phyloP scores from a whole-genome alignment of 30 jellyfish, hydroid and myxozoan genomes.

The Morbakka virulenta region DNA sequence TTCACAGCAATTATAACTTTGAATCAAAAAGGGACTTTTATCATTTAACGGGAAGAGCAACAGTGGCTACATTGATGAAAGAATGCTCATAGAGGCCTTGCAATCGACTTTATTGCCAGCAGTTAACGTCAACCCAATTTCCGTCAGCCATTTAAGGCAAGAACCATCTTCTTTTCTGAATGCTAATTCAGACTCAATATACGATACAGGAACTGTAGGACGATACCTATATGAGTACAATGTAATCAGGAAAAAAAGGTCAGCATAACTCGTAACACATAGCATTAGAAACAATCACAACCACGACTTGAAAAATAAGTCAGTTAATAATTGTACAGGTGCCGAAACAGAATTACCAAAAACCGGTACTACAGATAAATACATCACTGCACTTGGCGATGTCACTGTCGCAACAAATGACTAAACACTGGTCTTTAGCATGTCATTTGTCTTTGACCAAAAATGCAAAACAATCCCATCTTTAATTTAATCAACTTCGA shows the following conservation, averaged over 20 bases:
- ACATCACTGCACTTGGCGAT: no score
- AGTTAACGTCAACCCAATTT: slow-evolving; percentile 77
- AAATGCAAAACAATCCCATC: no score
- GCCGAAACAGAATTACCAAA: no score
- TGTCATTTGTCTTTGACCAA: no score
- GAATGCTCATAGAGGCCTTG: slow-evolving; percentile 71
- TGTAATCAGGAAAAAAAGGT: background rate
- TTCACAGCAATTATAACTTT: no score
- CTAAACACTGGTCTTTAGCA: no score
- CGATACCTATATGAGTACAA: slow-evolving; percentile 85
- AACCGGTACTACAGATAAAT: no score
- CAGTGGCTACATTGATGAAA: slow-evolving; percentile 47
- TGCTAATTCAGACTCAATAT: slow-evolving; percentile 84
- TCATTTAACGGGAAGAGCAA: background rate
- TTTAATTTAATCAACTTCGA: no score
- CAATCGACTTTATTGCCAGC: slow-evolving; percentile 83
- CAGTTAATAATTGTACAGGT: no score
- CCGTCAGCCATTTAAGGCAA: slow-evolving; percentile 86
- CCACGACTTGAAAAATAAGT: no score
- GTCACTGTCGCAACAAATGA: no score
- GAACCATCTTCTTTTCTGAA: slow-evolving; percentile 83
- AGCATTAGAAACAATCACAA: background rate
- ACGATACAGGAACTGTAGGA: slow-evolving; percentile 83
- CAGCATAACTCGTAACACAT: background rate
- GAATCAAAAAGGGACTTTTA: no score